These are phyloP conservation scores for Cariama cristata DNA, from an alignment of 2,113 vertebrate species.

Conservation along the genomic window DNA sequence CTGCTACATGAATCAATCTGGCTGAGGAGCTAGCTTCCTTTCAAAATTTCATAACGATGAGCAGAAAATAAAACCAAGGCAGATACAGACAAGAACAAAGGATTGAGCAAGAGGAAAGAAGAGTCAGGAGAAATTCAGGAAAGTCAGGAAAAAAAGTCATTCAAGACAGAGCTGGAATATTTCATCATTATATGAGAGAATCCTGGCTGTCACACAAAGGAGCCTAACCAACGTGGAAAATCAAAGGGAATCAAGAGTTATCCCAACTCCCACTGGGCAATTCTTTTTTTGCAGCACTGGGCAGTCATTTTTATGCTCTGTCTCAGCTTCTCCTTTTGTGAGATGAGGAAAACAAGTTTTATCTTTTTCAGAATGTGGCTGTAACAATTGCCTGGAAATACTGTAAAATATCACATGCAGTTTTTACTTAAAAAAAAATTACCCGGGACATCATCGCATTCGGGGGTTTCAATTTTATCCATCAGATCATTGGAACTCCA, in stretches of 20 bases:
- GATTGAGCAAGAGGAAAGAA: background rate
- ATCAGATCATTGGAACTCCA: slow-evolving; percentile 97
- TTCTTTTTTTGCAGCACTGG: background rate
- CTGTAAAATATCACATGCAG: background rate
- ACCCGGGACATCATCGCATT: slow-evolving; percentile 85
- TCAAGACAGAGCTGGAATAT: background rate
- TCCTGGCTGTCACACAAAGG: background rate
- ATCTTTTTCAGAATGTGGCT: background rate
- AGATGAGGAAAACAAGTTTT: slow-evolving; percentile 20
- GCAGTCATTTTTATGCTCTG: background rate
- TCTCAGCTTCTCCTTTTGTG: slow-evolving; percentile 12
- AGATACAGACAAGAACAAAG: slow-evolving; percentile 37
- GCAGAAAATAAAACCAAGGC: slow-evolving; percentile 3
- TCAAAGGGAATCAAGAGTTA: background rate
- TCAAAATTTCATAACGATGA: background rate
- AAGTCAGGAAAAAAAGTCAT: background rate
- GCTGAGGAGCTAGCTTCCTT: background rate
- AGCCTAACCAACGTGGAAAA: background rate
- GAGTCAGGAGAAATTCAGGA: background rate
- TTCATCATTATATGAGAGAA: background rate
- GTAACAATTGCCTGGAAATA: background rate
- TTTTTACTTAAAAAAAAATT: background rate
- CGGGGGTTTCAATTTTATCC: slow-evolving; percentile 90
- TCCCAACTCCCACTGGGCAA: background rate
- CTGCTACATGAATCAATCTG: background rate